Conservation (phyloP, 2,888 invertebrate genomes). For the Dryadula phaetusa region DNA sequence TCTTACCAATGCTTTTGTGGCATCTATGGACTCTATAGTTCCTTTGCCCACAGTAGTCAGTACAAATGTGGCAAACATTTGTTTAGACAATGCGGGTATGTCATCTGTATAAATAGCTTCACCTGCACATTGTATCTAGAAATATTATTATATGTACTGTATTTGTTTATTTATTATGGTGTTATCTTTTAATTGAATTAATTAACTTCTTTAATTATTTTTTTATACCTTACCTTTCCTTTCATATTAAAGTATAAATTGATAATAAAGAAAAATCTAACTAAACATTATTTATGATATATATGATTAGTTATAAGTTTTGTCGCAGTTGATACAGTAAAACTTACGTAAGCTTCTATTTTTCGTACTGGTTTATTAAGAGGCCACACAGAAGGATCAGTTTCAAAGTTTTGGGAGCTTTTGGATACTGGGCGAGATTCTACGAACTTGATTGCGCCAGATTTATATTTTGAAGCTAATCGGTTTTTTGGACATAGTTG, state of each 20-base stretch:
- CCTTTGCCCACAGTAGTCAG: slow-evolving; percentile 79
- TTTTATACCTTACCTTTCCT: no score
- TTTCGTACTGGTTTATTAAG: slow-evolving; percentile 67
- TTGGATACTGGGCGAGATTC: slow-evolving; percentile 81
- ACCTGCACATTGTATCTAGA: slow-evolving; percentile 85
- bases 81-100: slow-evolving; percentile 79
- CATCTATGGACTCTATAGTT: slow-evolving; percentile 82
- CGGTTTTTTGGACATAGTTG: slow-evolving; percentile 71
- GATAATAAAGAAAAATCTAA: no score
- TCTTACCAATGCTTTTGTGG: slow-evolving; percentile 85
- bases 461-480: slow-evolving; percentile 65
- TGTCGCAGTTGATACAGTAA: neutral
- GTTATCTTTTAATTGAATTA: no score
- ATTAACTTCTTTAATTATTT: no score
- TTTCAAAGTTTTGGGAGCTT: slow-evolving; percentile 85
- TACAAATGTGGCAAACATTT: slow-evolving; percentile 87
- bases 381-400: slow-evolving; percentile 85
- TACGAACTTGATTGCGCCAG: slow-evolving; percentile 70
- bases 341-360: slow-evolving; percentile 42
- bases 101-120: slow-evolving; percentile 88
- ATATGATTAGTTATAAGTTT: no score
- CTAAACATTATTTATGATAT: no score
- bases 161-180: no score
- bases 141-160: neutral
- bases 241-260: no score